Evolutionary conservation across 2,113 vertebrate genomes (phyloP), one percentile per base, ranked within the genome.

Genomic region (Polypterus senegalus): DNA sequence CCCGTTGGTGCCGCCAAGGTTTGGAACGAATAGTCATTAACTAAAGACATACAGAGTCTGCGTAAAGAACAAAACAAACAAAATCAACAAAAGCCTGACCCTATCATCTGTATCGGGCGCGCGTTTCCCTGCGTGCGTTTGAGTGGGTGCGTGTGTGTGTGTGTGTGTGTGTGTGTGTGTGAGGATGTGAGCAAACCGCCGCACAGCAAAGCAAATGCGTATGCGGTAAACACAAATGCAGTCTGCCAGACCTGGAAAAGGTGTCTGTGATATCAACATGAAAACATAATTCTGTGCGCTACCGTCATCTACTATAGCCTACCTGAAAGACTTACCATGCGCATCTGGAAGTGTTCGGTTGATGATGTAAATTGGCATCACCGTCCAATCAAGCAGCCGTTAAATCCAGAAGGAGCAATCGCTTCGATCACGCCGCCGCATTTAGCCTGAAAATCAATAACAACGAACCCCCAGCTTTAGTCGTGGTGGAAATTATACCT

Each of bases 341-440:
- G 81, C 74, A 69, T 81, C 80, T 68, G 79, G 74, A 77, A 82
- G 78, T 83, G 75, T 88, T 77, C 80, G 77, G 72, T 80, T 81
- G 81, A 77, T 76, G 73, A 76, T 79, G 77, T 77, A 76, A 71
- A 83, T 74, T 76, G 79, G 70, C 77, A 86, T 86, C 81, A 76
- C 84, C 81, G 72, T 66, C 66, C 74, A 70, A 72, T 79, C 77
- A 73, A 49, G 64, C 70, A 65, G 75, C 69, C 66, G 76, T 77
- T 71, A 75, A 66, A 75, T 79, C 71, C 73, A 71, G 75, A 49
- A 52, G 60, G 63, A 73, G 58, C 45, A 63, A 46, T 57, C 65
- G 58, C 59, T 57, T 62, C 44, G 70, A 69, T 73, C 70, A 76
- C 67, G 71, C 66, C 65, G 71, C 66, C 65, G 49, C 51, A 53